These are phyloP conservation scores for Sprattus sprattus DNA, from an alignment of 2,113 vertebrate species.

Conservation along the genomic window DNA sequence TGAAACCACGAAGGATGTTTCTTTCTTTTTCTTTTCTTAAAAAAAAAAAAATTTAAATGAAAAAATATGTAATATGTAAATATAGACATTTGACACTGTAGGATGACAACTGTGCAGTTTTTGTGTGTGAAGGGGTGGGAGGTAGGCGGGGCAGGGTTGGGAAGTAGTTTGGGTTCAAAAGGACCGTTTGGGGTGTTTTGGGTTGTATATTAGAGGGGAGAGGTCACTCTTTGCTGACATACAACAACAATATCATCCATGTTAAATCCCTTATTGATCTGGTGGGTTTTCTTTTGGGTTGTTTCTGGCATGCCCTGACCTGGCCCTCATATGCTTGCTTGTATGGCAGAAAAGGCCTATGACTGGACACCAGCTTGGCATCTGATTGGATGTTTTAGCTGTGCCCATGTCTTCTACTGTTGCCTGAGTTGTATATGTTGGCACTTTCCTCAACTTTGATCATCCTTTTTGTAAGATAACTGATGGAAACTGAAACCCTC, in stretches of 20 bases:
- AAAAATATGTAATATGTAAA: background rate
- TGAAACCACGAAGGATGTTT: background rate
- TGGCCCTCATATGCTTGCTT: background rate
- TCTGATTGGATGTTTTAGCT: background rate
- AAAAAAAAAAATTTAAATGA: background rate
- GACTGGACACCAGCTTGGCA: background rate
- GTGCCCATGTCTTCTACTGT: background rate
- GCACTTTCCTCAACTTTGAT: background rate
- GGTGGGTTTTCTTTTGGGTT: background rate
- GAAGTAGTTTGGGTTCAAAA: background rate
- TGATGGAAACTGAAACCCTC: background rate
- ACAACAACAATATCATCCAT: background rate
- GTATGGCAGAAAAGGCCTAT: background rate
- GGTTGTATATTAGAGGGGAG: background rate
- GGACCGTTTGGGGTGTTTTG: background rate
- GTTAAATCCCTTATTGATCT: background rate
- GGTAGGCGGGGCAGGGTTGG: background rate
- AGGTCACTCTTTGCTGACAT: constrained; percentile 15
- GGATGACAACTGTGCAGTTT: constrained; percentile 10
- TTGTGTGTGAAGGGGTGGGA: constrained; percentile 12
- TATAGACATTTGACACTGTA: constrained; percentile 16
- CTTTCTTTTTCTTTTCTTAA: background rate
- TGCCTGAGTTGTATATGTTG: background rate
- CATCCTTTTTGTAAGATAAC: background rate
- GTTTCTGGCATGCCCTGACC: background rate